These are phyloP conservation scores for Myopa tessellatipennis DNA, from an alignment of 2,888 invertebrate species.

Conservation along the genomic window DNA sequence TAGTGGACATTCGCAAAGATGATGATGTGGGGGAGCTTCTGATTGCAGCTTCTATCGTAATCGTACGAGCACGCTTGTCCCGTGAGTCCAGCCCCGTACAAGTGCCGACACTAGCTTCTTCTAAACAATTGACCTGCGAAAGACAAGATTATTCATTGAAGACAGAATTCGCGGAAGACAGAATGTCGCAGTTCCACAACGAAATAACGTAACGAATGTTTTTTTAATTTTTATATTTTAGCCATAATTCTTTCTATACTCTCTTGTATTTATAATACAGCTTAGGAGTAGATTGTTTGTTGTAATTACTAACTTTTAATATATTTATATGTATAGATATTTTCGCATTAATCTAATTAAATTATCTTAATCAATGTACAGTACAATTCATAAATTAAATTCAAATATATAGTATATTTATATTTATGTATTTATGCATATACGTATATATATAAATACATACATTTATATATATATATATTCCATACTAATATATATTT, in stretches of 20 bases:
- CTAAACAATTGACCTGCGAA: too few relatives aligned
- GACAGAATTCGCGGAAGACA: too few relatives aligned
- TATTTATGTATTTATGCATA: slow-evolving; percentile 5
- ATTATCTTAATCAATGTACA: slow-evolving; percentile 32
- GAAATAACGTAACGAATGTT: slow-evolving; percentile 25
- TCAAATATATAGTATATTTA: slow-evolving; percentile 22
- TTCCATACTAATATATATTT: slow-evolving; percentile 9
- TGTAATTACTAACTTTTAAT: slow-evolving; percentile 47
- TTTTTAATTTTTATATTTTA: slow-evolving; percentile 51
- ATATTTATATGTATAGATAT: slow-evolving; percentile 47
- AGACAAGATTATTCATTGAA: too few relatives aligned
- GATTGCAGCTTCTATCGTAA: too few relatives aligned
- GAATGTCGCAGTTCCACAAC: too few relatives aligned
- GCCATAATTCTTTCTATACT: slow-evolving; percentile 61
- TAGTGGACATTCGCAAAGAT: too few relatives aligned
- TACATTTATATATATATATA: slow-evolving; percentile 23
- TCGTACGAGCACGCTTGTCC: too few relatives aligned
- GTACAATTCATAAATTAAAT: slow-evolving; percentile 28
- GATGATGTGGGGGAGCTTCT: too few relatives aligned
- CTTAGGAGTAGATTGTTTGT: slow-evolving; percentile 54
- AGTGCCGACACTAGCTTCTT: too few relatives aligned
- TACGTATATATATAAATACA: slow-evolving; percentile 2
- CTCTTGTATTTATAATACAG: slow-evolving; percentile 58
- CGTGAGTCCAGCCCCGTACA: too few relatives aligned
- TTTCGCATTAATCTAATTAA: slow-evolving; percentile 32